Base-by-base conservation (phyloP, 2,113 vertebrate species). In the Tenebrosternarchus preto region DNA sequence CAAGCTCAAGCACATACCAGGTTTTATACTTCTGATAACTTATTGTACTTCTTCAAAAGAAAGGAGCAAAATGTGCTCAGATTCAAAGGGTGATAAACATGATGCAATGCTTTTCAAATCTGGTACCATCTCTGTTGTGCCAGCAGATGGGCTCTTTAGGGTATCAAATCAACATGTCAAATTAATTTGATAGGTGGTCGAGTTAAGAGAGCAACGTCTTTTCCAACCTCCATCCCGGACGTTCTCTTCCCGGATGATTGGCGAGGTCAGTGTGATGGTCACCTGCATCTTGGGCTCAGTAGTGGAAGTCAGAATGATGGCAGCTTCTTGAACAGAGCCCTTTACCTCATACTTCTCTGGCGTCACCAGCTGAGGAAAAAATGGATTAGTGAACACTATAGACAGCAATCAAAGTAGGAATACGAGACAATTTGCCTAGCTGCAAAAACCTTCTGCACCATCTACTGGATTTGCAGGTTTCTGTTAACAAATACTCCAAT, bases 231-330 rank as follows among this genome's bases (percentile, higher is more conserved):
- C 97, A 80, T 98, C 96, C 92, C 90, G 95, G 87, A 94, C 88
- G 89, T 90, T 94, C 80, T 98, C 97, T 83, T 99, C 98, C 83
- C 98, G 91, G 93, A 99, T 97, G 90, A 97, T 86, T 25, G 98
- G 98, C 72, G 98, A 99, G 24, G 98, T 99, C 91, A 99, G 87
- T 1, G 97, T 98, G 91, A 99, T 96, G 36, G 95, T 98, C 88
- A 99, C 98, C 94, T 96, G 95, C 97, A 99, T 99, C 95, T 97
- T 98, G 78, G 97, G 96, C 84, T 99, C 98, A 77, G 94, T 89
- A 78, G 92, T 90, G 0, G 98, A 98, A 66, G 93, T 96, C 89
- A 99, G 92, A 90, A 99, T 91, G 88, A 99, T 97, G 77, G 96
- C 94, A 3, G 96, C 95, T 89, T 99, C 97, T 86, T 95, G 88